Base-by-base conservation (phyloP, 2,797 vertebrate genomes). In the Trematomus bernacchii region DNA sequence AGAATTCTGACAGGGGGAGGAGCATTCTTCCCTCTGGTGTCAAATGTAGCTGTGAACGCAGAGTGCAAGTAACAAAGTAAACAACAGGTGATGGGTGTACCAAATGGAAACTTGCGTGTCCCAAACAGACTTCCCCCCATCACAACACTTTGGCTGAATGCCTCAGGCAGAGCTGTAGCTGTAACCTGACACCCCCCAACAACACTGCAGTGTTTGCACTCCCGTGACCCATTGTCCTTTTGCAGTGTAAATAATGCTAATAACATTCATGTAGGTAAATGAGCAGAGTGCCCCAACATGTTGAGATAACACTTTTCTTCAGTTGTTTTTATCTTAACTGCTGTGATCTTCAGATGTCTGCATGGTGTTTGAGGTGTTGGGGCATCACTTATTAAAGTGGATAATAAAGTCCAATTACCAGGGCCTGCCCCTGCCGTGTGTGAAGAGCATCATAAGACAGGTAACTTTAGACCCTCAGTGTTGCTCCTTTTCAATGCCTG, bases 341-440 rank as follows among this genome's bases (percentile, higher is more conserved):
- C 42, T 60, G 21, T 71, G 21, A 84, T 69, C 77, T 61, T 80
- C 80, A 99, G 97, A 99, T 90, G 97, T 99, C 74, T 99, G 98
- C 90, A 99, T 99, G 98, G 98, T 99, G 75, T 99, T 99, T 92
- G 98, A 99, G 91, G 98, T 99, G 74, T 90, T 99, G 87, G 98
- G 98, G 0, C 98, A 99, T 91, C 98, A 99, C 91, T 95, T 99
- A 73, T 94, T 99, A 55, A 99, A 99, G 87, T 99, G 98, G 98
- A 99, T 99, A 91, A 99, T 99, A 93, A 99, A 99, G 88, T 99
- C 98, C 57, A 99, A 99, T 94, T 99, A 99, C 90, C 98, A 99
- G 89, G 98, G 98, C 19, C 94, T 99, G 86, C 98, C 98, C 0
- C 94, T 98, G 70, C 94, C 96, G 16, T 99, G 97, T 85, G 98